These are phyloP conservation scores for Epinephelus fuscoguttatus DNA, from an alignment of 2,113 vertebrate species.

Conservation along the genomic window DNA sequence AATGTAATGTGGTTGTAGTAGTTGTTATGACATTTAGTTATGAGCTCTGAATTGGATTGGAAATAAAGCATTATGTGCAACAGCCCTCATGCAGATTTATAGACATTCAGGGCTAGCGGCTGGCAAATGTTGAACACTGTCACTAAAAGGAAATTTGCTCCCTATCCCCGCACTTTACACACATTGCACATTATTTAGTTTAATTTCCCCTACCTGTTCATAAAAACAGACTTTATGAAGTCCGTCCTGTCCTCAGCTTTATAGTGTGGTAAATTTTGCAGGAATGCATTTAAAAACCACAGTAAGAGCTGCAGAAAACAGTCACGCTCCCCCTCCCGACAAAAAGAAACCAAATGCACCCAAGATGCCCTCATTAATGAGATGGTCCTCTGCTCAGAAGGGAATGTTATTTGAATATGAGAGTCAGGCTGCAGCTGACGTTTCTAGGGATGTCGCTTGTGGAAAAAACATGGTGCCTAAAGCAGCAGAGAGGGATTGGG, in stretches of 20 bases:
- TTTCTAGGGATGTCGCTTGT: constrained; percentile 33
- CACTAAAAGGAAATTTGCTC: constrained; percentile 32
- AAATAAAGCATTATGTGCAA: constrained; percentile 47
- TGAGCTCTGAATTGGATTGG: constrained; percentile 40
- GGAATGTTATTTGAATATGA: constrained; percentile 48
- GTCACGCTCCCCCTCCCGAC: neutral
- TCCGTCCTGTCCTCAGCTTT: neutral
- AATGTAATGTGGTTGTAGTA: constrained; percentile 31
- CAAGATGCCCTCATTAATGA: constrained; percentile 66
- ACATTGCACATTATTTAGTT: constrained; percentile 5
- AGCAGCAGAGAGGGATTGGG: constrained; percentile 2
- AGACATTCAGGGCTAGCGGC: constrained; percentile 25
- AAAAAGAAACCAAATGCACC: constrained; percentile 38
- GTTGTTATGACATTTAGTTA: constrained; percentile 39
- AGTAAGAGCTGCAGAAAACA: constrained; percentile 12
- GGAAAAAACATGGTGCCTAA: constrained; percentile 35
- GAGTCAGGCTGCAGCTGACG: constrained; percentile 36
- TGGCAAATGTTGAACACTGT: constrained; percentile 17
- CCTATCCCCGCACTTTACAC: constrained; percentile 4
- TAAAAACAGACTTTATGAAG: constrained; percentile 1
- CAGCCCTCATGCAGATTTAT: constrained; percentile 33
- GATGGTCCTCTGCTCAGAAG: constrained; percentile 47
- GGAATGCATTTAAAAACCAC: constrained; percentile 20
- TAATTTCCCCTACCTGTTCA: neutral
- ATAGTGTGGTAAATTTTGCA: neutral